Evolutionary conservation across 2,888 invertebrate genomes (phyloP), one percentile per base, ranked within the genome.

Genomic region (Biston betularia): DNA sequence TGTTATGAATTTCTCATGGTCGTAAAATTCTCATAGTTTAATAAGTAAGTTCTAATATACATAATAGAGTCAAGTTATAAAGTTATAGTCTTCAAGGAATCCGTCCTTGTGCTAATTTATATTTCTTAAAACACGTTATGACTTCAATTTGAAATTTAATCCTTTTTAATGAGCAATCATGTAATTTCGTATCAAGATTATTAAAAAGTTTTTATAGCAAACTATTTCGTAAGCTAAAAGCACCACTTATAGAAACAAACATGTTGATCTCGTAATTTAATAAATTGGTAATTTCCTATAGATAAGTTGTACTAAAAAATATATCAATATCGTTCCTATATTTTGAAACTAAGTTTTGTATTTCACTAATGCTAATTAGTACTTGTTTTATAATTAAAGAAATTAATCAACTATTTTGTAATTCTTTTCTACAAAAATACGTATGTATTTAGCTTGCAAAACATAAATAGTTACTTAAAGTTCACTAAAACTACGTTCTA

Each of bases 261-360:
- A 69, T 63, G 56, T 55, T 33, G 58, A 69, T 63, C 54, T 55
- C 9, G 61, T 68, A 62, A 72, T 69, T 70, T 53, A 57, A 60
- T 63, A 70, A 69, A 70, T 72, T 70, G 63, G n/a, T 65, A 49
- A 72, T 68, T 74, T 70, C 69, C 72, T 70, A 55, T 61, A 65
- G 11, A 38, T 24, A 46, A 38, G 58, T 61, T 42, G 50, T 54
- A 34, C 15, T 35, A 5, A 38, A 45, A 52, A 54, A 54, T 42
- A 65, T 35, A 42, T 66, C 61, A 66, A 66, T 66, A 42, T 48
- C 66, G 50, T 57, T 38, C 10, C 14, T 40, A 10, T 45, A 40
- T 57, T 54, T 48, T n/a, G 15, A 40, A 45, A 38, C 10, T n/a
- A 45, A 38, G 44, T 50, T 33, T 34, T 48, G 7, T 33, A 2